Conservation (phyloP, 2,888 invertebrate species). For the Synergus umbraculus region DNA sequence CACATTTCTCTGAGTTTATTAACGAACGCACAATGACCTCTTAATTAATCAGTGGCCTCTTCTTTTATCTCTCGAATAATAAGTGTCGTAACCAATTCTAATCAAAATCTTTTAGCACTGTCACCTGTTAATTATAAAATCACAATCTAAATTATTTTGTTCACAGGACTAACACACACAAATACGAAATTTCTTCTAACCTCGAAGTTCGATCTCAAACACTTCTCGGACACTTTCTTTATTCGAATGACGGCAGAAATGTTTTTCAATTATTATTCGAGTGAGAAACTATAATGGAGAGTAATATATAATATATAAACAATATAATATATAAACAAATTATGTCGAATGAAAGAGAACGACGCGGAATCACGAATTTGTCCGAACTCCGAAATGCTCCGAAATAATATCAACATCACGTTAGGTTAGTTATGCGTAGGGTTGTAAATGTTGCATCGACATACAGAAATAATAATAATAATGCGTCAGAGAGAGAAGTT, state of each 20-base stretch:
- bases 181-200: neutral
- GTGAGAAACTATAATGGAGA: too few relatives aligned
- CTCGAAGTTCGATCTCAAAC: neutral
- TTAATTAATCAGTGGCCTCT: neutral
- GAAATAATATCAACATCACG: too few relatives aligned
- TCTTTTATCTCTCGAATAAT: constrained; percentile 25
- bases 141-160: neutral
- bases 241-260: neutral
- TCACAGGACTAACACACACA: neutral
- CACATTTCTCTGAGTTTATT: neutral
- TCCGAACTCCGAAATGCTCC: too few relatives aligned
- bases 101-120: neutral
- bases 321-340: too few relatives aligned
- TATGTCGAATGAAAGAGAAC: too few relatives aligned
- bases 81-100: neutral
- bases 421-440: too few relatives aligned
- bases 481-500: too few relatives aligned
- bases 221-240: neutral
- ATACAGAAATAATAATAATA: too few relatives aligned
- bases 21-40: neutral
- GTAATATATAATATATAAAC: too few relatives aligned
- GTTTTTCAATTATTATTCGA: too few relatives aligned
- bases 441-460: too few relatives aligned
- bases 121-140: neutral
- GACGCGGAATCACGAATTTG: too few relatives aligned